These are phyloP conservation scores for Eristalinus aeneus DNA, from an alignment of 2,888 invertebrate genomes.

Conservation along the genomic window DNA sequence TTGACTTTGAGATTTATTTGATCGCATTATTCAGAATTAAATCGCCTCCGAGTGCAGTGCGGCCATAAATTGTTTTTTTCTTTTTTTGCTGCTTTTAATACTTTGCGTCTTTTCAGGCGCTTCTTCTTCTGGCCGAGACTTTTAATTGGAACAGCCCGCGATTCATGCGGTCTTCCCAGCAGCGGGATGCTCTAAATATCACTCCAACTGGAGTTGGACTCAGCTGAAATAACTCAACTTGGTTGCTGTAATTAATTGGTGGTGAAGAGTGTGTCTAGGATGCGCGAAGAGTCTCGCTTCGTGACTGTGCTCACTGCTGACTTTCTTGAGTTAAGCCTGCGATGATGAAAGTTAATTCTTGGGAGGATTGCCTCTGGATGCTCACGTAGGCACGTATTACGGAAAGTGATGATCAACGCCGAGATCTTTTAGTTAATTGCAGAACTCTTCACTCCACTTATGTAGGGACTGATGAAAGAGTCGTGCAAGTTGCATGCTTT, in stretches of 20 bases:
- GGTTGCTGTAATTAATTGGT: slow-evolving; percentile 42
- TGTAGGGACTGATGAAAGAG: neutral
- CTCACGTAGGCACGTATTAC: neutral
- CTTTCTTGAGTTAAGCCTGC: neutral
- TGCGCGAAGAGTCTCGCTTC: neutral
- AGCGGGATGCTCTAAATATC: slow-evolving; percentile 48
- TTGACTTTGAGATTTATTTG: slow-evolving; percentile 70
- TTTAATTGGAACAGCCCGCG: slow-evolving; percentile 54
- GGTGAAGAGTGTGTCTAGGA: neutral
- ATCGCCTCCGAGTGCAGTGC: slow-evolving; percentile 56
- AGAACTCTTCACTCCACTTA: neutral
- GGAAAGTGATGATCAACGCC: neutral
- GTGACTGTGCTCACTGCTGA: neutral
- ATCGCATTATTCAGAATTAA: slow-evolving; percentile 68
- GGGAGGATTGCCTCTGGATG: neutral
- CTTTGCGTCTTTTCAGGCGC: neutral
- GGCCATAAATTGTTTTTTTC: slow-evolving; percentile 56
- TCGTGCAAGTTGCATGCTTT: neutral
- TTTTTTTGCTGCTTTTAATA: too few relatives aligned
- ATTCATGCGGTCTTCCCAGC: slow-evolving; percentile 11
- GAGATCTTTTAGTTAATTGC: neutral
- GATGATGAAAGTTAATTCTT: neutral
- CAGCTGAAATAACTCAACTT: slow-evolving; percentile 29
- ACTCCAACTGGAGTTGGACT: slow-evolving; percentile 31
- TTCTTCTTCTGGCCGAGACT: slow-evolving; percentile 9